A percentile compares a stretch with the other conserved stretches of the same genome.
phyloP scores from a whole-genome alignment of 2,888 invertebrate genomes.

The Sinohyriopsis cumingii region DNA sequence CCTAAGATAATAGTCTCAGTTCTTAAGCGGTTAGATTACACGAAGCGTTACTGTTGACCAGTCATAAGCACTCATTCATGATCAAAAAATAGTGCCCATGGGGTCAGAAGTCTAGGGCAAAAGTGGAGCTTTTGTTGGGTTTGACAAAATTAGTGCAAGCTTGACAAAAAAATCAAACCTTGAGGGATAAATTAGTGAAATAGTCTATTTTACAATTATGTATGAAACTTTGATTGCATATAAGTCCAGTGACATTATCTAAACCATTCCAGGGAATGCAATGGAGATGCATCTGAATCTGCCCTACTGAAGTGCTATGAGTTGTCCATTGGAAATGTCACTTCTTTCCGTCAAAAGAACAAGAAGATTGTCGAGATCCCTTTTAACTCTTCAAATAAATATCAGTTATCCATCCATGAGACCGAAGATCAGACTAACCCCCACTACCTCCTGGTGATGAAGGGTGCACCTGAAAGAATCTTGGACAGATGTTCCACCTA shows the following conservation, averaged over 20 bases:
- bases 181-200: too few species aligned
- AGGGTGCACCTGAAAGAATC: slow-evolving; percentile 93
- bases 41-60: fast-evolving
- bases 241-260: too few species aligned
- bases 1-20: too few species aligned
- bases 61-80: too few species aligned
- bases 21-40: too few species aligned
- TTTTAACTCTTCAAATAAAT: slow-evolving; percentile 75
- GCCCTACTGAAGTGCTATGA: slow-evolving; percentile 73
- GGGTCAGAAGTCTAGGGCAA: too few species aligned
- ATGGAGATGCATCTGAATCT: slow-evolving; percentile 74
- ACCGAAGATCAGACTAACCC: slow-evolving; percentile 83
- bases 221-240: too few species aligned
- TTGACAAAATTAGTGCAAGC: too few species aligned
- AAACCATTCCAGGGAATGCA: slow-evolving; percentile 68
- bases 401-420: slow-evolving; percentile 89
- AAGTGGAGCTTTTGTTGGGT: too few species aligned
- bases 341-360: slow-evolving; percentile 66
- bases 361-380: slow-evolving; percentile 73
- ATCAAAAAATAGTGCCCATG: too few species aligned
- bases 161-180: too few species aligned
- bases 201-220: too few species aligned
- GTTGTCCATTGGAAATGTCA: slow-evolving; percentile 68
- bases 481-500: slow-evolving; percentile 91
- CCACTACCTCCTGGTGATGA: slow-evolving; percentile 87